Base-by-base conservation (phyloP, 2,797 vertebrate genomes). In the Aselliscus stoliczkanus region DNA sequence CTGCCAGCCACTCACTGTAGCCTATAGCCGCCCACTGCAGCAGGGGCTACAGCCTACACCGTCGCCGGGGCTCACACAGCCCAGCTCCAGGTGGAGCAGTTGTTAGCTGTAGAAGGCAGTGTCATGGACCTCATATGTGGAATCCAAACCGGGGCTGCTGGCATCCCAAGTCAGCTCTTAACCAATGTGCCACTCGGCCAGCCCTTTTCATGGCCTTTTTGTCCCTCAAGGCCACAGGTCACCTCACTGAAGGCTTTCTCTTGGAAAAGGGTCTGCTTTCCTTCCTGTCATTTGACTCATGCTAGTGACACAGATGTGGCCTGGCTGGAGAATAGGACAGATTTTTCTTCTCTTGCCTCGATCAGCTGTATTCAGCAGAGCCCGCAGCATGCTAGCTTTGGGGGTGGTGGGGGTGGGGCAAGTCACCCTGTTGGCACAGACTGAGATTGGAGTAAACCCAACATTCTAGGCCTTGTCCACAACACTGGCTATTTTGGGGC, bases 241-340 rank as follows among this genome's bases (percentile, higher is more conserved):
- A 0, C 75, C 42, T 23, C 34, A 20, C 0, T 7, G 72, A 37
- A 29, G 0, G 17, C 37, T 34, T 31, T 37, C n/a, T 37, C 14
- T 42, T 8, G 14, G 1, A 37, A 13, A n/a, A 15, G 54, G 1
- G 5, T 14, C 77, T 11, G 18, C 20, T 77, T 88, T 80, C 39
- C 9, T 80, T 69, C 58, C 31, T 44, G 12, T 29, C 2, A 11
- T 1, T 4, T 9, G 25, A 17, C 13, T 80, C 50, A 15, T 34
- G 15, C 42, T 60, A 14, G n/a, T 0, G 0, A 39, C 25, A 18
- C 52, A n/a, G 21, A 18, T 42, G 18, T 7, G 18, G 23, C 23
- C 82, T 29, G 65, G n/a, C 6, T 3, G 0, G 18, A 1, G 25
- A 17, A 34, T 17, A 8, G 3, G 1, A 2, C 8, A 11, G 15